These are phyloP conservation scores for Tapirus indicus DNA, from an alignment of 2,797 vertebrate species.

Conservation along the genomic window DNA sequence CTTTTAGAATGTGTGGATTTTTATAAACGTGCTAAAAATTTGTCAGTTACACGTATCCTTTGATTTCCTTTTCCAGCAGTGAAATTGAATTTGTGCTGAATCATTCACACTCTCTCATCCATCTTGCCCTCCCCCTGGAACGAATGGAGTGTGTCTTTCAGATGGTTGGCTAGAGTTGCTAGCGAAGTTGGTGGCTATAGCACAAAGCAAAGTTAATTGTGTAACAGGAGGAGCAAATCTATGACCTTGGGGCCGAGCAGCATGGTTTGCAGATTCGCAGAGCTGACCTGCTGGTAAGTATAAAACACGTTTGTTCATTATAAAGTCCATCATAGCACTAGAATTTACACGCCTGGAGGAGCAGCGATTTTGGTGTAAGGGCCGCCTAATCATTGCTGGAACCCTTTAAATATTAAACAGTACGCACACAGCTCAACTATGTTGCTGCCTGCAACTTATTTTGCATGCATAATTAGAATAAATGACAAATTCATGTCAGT, in stretches of 20 bases:
- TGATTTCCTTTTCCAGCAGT: not conserved
- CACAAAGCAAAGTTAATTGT: not conserved
- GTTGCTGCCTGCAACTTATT: constrained; percentile 59
- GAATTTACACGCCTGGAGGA: not conserved
- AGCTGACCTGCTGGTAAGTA: not conserved
- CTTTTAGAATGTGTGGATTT: not conserved
- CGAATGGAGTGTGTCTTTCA: not conserved
- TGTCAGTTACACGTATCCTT: not conserved
- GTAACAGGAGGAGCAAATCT: not conserved
- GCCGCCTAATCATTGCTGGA: constrained; percentile 13
- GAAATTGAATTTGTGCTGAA: not conserved
- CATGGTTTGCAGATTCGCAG: not conserved
- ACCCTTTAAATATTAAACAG: constrained; percentile 76
- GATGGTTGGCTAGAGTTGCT: not conserved
- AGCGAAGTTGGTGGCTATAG: no score
- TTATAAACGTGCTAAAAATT: no score
- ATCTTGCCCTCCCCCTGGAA: no score
- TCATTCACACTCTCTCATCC: no score
- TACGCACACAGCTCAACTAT: not conserved
- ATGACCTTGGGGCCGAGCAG: not conserved
- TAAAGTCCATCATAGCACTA: not conserved
- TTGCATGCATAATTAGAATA: constrained; percentile 75
- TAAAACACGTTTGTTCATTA: not conserved
- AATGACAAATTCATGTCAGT: constrained; percentile 69
- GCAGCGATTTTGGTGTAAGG: not conserved